Conservation (phyloP, 1,140 invertebrate genomes). For the Nephotettix cincticeps region DNA sequence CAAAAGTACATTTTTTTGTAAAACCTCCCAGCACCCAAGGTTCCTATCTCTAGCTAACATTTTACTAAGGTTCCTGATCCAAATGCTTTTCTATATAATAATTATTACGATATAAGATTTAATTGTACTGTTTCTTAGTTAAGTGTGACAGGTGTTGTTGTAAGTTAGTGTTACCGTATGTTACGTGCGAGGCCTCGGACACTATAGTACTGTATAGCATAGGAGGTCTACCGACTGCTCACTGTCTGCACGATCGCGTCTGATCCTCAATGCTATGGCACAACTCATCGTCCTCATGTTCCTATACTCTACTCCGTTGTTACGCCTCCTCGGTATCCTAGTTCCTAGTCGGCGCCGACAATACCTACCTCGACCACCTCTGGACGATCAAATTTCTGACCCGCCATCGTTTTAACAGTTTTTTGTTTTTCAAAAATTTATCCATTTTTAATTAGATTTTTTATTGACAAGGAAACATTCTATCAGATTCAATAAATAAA, state of each 20-base stretch:
- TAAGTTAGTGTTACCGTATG: constrained; percentile 30
- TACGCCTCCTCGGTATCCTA: constrained; percentile 11
- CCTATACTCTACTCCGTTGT: not conserved
- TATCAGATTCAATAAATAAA: too few relatives aligned
- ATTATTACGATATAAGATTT: constrained; percentile 41
- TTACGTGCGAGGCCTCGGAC: constrained; percentile 27
- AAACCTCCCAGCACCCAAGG: constrained; percentile 47
- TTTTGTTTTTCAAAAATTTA: too few relatives aligned
- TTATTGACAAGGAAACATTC: too few relatives aligned
- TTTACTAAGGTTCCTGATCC: constrained; percentile 50
- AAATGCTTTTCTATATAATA: constrained; percentile 43
- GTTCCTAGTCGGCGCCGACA: not conserved
- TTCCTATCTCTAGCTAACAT: constrained; percentile 50
- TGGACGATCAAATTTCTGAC: too few relatives aligned
- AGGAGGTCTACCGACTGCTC: constrained; percentile 4
- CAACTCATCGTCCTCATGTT: not conserved
- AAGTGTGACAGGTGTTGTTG: constrained; percentile 41
- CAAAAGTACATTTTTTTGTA: constrained; percentile 31
- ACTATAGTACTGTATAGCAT: constrained; percentile 24
- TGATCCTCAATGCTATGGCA: constrained; percentile 15
- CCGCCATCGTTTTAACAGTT: too few relatives aligned
- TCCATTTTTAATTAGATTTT: too few relatives aligned
- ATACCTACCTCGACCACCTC: not conserved
- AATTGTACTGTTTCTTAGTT: constrained; percentile 42
- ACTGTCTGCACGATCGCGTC: not conserved